phyloP scores from a whole-genome alignment of 1,140 invertebrate species.

The Drosophila tsacasi region DNA sequence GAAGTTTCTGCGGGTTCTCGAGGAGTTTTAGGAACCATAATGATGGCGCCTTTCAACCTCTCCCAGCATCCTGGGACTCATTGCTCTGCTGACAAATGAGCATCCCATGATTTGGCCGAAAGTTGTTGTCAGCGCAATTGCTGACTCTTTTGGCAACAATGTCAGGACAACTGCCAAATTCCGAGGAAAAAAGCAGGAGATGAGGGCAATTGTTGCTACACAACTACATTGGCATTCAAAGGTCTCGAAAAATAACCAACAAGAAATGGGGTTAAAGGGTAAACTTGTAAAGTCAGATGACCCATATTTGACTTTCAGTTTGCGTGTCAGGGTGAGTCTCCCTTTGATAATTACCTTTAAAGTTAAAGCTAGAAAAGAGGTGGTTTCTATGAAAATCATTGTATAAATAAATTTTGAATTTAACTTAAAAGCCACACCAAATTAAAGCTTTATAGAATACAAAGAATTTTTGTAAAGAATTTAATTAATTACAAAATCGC shows the following conservation, averaged over 20 bases:
- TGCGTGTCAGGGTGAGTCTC: not conserved
- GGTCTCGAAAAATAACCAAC: not conserved
- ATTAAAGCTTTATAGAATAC: no score
- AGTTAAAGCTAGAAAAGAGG: not conserved
- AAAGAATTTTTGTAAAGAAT: not conserved
- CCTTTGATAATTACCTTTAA: not conserved
- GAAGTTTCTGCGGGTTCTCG: conserved; percentile 18
- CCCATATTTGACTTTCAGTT: conserved; percentile 26
- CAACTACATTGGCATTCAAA: conserved; percentile 20
- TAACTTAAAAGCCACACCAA: not conserved
- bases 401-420: not conserved
- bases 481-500: conserved; percentile 13
- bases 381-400: not conserved
- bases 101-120: conserved; percentile 44
- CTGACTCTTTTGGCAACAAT: conserved; percentile 39
- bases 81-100: conserved; percentile 39
- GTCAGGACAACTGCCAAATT: conserved; percentile 36
- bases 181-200: not conserved
- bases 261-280: conserved; percentile 7
- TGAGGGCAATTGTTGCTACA: conserved; percentile 13
- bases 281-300: conserved; percentile 22
- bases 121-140: conserved; percentile 19
- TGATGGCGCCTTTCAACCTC: conserved; percentile 4
- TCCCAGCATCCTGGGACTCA: not conserved
- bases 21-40: conserved; percentile 20